A percentile compares a stretch with the other conserved stretches of the same genome.
Evolutionary conservation across 1,140 invertebrate genomes (phyloP).

Genomic region (Papilio dardanus): DNA sequence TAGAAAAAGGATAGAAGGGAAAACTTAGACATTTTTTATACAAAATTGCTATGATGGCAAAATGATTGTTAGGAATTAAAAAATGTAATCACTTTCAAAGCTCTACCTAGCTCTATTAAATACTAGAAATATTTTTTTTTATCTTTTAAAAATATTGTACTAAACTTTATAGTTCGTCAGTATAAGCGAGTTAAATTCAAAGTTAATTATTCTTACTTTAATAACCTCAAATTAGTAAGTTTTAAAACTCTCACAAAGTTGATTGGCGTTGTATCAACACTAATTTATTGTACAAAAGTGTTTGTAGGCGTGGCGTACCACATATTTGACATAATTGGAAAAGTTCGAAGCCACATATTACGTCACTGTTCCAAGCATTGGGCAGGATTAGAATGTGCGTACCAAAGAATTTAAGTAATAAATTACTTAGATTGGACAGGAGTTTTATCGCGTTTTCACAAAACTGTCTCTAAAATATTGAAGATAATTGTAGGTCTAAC

Average conservation of each 20-base stretch:
- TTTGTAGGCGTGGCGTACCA: constrained; percentile 10
- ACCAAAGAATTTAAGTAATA: neutral
- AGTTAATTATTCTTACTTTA: neutral
- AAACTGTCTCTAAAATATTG: no score
- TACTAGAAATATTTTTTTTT: no score
- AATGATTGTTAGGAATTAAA: no score
- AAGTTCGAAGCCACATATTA: constrained; percentile 23
- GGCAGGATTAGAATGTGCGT: neutral
- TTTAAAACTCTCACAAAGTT: neutral
- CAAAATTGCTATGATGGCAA: no score
- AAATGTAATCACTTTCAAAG: no score
- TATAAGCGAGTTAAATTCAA: neutral
- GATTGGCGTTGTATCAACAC: neutral
- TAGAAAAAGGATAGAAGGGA: no score
- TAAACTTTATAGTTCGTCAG: neutral
- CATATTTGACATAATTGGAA: constrained; percentile 31
- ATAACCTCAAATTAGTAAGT: neutral
- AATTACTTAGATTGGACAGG: neutral
- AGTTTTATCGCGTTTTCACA: neutral
- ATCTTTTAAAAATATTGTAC: no score
- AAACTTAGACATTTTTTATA: no score
- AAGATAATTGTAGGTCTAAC: no score
- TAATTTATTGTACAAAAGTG: constrained; percentile 24
- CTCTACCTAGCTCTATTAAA: no score
- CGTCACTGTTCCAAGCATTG: neutral